Evolutionary conservation across 2,113 vertebrate species (phyloP), one percentile per base, ranked within the genome.

Genomic region (Anser cygnoides): DNA sequence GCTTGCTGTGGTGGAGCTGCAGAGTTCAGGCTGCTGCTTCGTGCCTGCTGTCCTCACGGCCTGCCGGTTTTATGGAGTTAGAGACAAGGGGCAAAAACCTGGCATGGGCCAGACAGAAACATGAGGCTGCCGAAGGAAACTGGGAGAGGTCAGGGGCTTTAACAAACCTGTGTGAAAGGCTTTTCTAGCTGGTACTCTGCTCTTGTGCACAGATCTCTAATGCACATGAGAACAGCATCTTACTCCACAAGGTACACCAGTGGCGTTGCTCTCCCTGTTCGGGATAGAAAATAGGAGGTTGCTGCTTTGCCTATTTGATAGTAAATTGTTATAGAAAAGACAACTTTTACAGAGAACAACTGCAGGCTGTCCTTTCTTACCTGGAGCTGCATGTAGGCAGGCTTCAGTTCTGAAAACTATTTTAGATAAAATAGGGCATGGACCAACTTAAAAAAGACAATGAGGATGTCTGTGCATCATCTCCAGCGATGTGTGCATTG

Each of bases 111-210:
- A 16, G 22, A 50, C 21, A n/a, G 43, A 44, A 59, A 22, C 39
- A 11, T 10, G 10, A 26, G 54, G 29, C 22, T 94, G 29, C 19
- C 19, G 41, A 4, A 29, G 17, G 63, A 46, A 71, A 11, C 43
- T 39, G 39, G 72, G 19, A 25, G 2, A 4, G 6, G 22, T 9
- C 0, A 6, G 9, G 11, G 16, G 3, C 3, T 37, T 79, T 35
- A 0, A 4, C 4, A 13, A 4, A 5, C 5, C 21, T 11, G 1
- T 1, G 0, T 3, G 4, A 67, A 58, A 54, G 13, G 15, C 50
- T 20, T 7, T 31, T 57, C 39, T 3, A 12, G n/a, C 13, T 14
- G 33, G 1, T 33, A 18, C n/a, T 13, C 17, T 5, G 7, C 61
- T 46, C 11, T 15, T 28, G n/a, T 5, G 18, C 20, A 8, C 17